These are phyloP conservation scores for Austrofundulus limnaeus DNA, from an alignment of 2,113 vertebrate genomes.

Conservation along the genomic window DNA sequence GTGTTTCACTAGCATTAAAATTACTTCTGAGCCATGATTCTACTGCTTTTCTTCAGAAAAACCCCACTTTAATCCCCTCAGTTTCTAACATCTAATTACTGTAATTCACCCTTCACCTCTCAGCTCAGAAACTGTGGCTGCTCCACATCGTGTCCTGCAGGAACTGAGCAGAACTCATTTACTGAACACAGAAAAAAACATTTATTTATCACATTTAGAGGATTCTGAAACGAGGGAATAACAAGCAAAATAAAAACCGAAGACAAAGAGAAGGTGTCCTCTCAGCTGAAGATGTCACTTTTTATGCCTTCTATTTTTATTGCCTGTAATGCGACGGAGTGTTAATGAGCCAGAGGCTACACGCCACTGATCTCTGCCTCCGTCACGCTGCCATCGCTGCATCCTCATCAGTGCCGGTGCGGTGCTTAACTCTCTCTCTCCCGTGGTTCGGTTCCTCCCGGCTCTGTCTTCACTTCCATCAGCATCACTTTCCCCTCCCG, in stretches of 20 bases:
- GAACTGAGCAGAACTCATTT: constrained; percentile 9
- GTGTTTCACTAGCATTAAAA: too few species aligned
- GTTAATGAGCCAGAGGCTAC: constrained; percentile 57
- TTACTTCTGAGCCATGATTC: constrained; percentile 2
- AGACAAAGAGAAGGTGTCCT: background rate
- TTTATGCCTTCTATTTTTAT: constrained; percentile 62
- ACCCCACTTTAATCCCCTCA: constrained; percentile 29
- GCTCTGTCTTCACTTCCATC: constrained; percentile 11
- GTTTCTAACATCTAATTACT: constrained; percentile 43
- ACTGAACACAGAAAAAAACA: constrained; percentile 1
- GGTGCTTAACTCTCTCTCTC: constrained; percentile 28
- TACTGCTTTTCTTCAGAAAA: constrained; percentile 13
- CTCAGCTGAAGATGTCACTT: constrained; percentile 25
- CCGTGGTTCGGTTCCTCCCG: constrained; percentile 26
- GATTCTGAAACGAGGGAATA: constrained; percentile 1
- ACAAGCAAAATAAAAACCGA: background rate
- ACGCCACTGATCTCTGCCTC: constrained; percentile 61
- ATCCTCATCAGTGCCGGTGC: constrained; percentile 37
- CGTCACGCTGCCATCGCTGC: constrained; percentile 43
- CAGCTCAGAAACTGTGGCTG: constrained; percentile 26
- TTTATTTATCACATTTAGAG: constrained; percentile 9
- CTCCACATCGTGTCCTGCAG: background rate
- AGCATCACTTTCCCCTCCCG: constrained; percentile 8
- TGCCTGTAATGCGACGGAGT: constrained; percentile 37
- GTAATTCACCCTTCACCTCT: constrained; percentile 52